Evolutionary conservation across 2,888 invertebrate species (phyloP), one percentile per base, ranked within the genome.

Genomic region (Koerneria pararmatus): DNA sequence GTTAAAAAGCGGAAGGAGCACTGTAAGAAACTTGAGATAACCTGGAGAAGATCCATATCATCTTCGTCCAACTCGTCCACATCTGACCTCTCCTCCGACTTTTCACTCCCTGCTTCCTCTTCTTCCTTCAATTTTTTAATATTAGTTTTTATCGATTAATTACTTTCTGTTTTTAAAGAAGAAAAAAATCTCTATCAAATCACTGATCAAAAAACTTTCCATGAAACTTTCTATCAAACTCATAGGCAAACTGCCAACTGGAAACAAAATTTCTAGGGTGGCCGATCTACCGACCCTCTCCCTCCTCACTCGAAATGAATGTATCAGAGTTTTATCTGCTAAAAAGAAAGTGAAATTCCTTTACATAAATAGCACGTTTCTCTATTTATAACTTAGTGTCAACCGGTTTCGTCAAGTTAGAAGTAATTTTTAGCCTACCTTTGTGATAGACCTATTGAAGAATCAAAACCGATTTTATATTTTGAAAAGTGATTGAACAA

Each of bases 41-140:
- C 97, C 84, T 97, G 95, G 78, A 98, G 90, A 51, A 98, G 88
- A 84, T 95, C 97, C 84, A 94, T 93, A 87, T 98, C 98, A 81
- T 98, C 98, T 83, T 98, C 97, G 84, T 95, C 95, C 27, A 98
- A 86, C 64, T 94, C 88, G 84, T 95, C 70, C 6, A 63, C 71
- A 3, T 69, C 69, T 31, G 51, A 31, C 6, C 46, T 91, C 77
- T 91, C 90, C 80, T 93, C 91, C 8, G 73, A 73, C 60, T 73
- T 74, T 46, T 70, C 74, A 11, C 74, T 51, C 48, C 32, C 11
- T 0, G 57, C 70, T 29, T 72, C 67, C 19, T 24, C 63, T 51
- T 66, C 31, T 3, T 48, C 51, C 29, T 5, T 19, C 49, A 57
- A 22, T 15, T 15, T 15, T 15, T 46, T 15, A n/a, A 11, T 15